Conservation (phyloP, 37 sponge, comb jelly and placozoan species). For the Eunapius fragilis region DNA sequence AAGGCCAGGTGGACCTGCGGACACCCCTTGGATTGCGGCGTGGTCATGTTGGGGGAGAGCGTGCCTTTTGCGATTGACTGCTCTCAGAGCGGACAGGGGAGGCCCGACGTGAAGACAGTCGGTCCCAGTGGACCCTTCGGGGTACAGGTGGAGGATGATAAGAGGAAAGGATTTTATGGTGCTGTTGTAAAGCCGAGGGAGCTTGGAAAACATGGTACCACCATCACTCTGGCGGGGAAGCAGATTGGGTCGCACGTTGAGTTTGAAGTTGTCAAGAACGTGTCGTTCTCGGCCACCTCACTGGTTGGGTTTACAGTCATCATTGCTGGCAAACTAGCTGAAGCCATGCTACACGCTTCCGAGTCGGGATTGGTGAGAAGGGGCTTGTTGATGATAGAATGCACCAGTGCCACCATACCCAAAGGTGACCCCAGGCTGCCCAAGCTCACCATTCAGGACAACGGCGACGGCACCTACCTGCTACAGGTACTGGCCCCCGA, state of each 20-base stretch:
- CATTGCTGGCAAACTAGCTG: constrained; percentile 24
- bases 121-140: constrained; percentile 48
- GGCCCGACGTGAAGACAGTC: constrained; percentile 45
- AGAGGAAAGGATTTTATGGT: constrained; percentile 57
- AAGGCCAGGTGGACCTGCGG: constrained; percentile 42
- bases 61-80: constrained; percentile 32
- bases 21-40: not conserved
- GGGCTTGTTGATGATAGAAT: constrained; percentile 39
- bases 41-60: constrained; percentile 25
- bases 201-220: constrained; percentile 64
- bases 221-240: constrained; percentile 67
- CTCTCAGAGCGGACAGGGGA: constrained; percentile 45
- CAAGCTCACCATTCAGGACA: constrained; percentile 61
- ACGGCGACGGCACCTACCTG: constrained; percentile 56
- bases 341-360: constrained; percentile 45
- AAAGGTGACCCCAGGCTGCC: constrained; percentile 13
- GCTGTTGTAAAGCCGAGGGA: constrained; percentile 71
- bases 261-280: constrained; percentile 55
- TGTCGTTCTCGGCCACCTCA: constrained; percentile 56
- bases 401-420: constrained; percentile 1
- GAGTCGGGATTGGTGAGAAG: constrained; percentile 65
- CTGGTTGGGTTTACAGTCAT: constrained; percentile 51
- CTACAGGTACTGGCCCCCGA: constrained; percentile 32
- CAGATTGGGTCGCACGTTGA: constrained; percentile 56
- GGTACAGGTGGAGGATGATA: constrained; percentile 35